Conservation (phyloP, 2,797 vertebrate genomes). For the Microhierax caerulescens region DNA sequence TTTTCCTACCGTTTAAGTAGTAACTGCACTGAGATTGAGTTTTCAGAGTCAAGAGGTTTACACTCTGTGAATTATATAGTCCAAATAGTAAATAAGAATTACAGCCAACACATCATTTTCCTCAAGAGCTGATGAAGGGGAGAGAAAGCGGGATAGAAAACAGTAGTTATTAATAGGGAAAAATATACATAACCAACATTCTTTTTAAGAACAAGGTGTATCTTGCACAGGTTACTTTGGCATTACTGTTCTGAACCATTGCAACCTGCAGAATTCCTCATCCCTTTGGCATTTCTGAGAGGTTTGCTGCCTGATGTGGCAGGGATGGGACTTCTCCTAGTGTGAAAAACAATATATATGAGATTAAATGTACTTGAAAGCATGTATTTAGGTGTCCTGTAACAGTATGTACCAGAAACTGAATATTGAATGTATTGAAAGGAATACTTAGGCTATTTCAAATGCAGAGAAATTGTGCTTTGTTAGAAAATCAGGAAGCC, state of each 20-base stretch:
- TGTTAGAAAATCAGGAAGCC: not conserved
- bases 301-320: not conserved
- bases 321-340: not conserved
- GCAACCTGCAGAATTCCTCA: not conserved
- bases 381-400: not conserved
- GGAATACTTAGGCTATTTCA: not conserved
- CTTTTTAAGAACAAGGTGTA: not conserved
- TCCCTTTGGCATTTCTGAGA: not conserved
- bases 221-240: not conserved
- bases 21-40: not conserved
- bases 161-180: not conserved
- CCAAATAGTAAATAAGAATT: not conserved
- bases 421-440: not conserved
- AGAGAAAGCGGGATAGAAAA: not conserved
- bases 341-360: not conserved
- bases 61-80: not conserved
- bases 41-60: not conserved
- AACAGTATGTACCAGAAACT: not conserved
- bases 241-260: not conserved
- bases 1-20: constrained; percentile 20
- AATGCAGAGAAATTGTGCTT: not conserved
- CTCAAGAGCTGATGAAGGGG: not conserved
- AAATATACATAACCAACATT: not conserved
- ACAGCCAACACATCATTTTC: not conserved
- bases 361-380: not conserved